Conservation (phyloP, 2,888 invertebrate species). For the Cryptocephalus primarius region DNA sequence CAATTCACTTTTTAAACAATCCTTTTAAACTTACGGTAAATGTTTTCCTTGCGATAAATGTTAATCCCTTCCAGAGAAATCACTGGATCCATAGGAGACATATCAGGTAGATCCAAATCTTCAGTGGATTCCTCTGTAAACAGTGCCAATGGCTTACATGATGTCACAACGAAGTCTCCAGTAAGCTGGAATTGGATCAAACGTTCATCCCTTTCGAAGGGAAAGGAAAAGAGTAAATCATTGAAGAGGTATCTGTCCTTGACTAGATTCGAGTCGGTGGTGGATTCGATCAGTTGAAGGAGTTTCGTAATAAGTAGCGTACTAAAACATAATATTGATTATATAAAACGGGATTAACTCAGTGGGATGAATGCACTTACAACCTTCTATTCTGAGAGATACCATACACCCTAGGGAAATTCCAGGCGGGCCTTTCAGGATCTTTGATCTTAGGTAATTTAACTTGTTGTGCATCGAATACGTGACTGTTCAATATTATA, state of each 20-base stretch:
- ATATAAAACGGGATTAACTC: not conserved
- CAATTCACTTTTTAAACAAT: not conserved
- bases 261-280: slow-evolving; percentile 43
- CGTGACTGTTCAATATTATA: slow-evolving; percentile 51
- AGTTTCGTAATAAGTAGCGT: slow-evolving; percentile 53
- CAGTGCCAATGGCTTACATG: slow-evolving; percentile 49
- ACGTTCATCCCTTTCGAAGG: slow-evolving; percentile 50
- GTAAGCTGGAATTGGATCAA: slow-evolving; percentile 53
- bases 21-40: slow-evolving; percentile 56
- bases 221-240: slow-evolving; percentile 46
- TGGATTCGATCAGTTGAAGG: slow-evolving; percentile 56
- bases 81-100: slow-evolving; percentile 65
- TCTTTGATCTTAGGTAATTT: slow-evolving; percentile 66
- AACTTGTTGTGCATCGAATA: slow-evolving; percentile 70
- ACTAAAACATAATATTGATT: slow-evolving; percentile 38
- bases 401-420: slow-evolving; percentile 63
- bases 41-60: slow-evolving; percentile 50
- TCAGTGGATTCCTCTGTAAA: slow-evolving; percentile 39
- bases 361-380: slow-evolving; percentile 4
- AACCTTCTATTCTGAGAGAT: slow-evolving; percentile 52
- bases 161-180: slow-evolving; percentile 56
- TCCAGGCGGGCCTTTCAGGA: slow-evolving; percentile 56
- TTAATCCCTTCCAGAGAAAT: slow-evolving; percentile 53
- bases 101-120: slow-evolving; percentile 50
- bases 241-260: slow-evolving; percentile 48